Conservation (phyloP, 2,888 invertebrate genomes). For the Aromia moschata region DNA sequence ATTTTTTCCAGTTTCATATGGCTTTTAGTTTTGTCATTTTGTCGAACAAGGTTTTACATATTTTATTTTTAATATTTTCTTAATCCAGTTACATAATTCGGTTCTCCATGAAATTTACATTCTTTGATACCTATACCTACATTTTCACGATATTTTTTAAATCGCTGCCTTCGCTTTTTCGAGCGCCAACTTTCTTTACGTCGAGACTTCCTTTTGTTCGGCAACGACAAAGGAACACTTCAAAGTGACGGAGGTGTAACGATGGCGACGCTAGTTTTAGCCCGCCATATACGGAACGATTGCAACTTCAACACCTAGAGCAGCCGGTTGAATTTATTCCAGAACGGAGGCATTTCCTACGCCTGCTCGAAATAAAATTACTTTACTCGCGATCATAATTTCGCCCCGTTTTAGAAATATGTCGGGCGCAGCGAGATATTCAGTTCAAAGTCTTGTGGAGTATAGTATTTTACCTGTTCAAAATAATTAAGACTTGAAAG, state of each 20-base stretch:
- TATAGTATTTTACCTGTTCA: conserved; percentile 16
- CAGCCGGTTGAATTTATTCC: conserved; percentile 8
- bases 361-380: conserved; percentile 14
- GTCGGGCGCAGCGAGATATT: not conserved
- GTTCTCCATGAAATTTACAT: too few relatives aligned
- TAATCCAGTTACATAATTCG: too few relatives aligned
- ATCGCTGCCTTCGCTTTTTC: too few relatives aligned
- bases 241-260: not conserved
- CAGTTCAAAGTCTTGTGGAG: conserved; percentile 13
- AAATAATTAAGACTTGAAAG: not conserved
- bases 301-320: conserved; percentile 7
- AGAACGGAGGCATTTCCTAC: conserved; percentile 8
- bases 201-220: too few relatives aligned
- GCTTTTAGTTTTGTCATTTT: too few relatives aligned
- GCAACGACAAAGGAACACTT: conserved; percentile 2
- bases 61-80: too few relatives aligned
- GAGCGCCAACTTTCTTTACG: too few relatives aligned
- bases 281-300: conserved; percentile 2
- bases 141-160: too few relatives aligned
- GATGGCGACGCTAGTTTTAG: not conserved
- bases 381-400: conserved; percentile 19
- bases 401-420: not conserved
- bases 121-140: too few relatives aligned
- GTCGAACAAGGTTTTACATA: too few relatives aligned
- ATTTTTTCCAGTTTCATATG: too few relatives aligned